Base-by-base conservation (phyloP, 2,888 invertebrate genomes). In the Ectemnius continuus region DNA sequence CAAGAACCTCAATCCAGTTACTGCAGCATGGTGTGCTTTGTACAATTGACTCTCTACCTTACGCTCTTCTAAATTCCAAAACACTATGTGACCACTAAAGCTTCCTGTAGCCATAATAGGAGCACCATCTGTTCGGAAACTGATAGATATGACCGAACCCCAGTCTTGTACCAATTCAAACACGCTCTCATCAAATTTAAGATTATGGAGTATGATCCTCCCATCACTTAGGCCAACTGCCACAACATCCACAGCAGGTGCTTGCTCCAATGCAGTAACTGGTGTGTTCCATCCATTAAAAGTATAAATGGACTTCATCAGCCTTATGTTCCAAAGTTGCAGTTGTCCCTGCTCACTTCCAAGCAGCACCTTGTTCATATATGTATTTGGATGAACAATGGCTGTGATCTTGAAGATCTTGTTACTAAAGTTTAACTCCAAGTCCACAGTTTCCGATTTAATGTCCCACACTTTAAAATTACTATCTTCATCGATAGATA, bases 161-260 rank as follows among this genome's bases (percentile, higher is more conserved):
- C 97, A 97, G 82, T 98, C 98, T 91, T 99, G 99, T 4, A 93
- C 92, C 88, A 98, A 96, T 78, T 96, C 94, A 92, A 98, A 94
- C 0, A 99, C 86, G 0, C 94, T 94, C 87, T 96, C 94, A 88
- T 99, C 97, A 86, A 92, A 95, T 87, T 96, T 95, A 16, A 99
- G 91, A 92, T 99, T 98, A 78, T 98, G 95, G 23, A 99, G 89
- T 59, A 96, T 92, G 36, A 99, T 96, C 86, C 93, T 94, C 0
- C 98, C 98, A 91, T 94, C 94, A 0, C 92, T 93, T 74, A 98
- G 92, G 4, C 98, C 99, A 65, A 99, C 92, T 0, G 97, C 99
- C 0, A 96, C 94, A 0, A 99, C 96, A 92, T 99, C 97, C 8
- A 97, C 86, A 0, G 98, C 99, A 0, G 99, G 98, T 0, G 98